Evolutionary conservation across 2,113 vertebrate genomes (phyloP), one percentile per base, ranked within the genome.

Genomic region (Mus pahari): DNA sequence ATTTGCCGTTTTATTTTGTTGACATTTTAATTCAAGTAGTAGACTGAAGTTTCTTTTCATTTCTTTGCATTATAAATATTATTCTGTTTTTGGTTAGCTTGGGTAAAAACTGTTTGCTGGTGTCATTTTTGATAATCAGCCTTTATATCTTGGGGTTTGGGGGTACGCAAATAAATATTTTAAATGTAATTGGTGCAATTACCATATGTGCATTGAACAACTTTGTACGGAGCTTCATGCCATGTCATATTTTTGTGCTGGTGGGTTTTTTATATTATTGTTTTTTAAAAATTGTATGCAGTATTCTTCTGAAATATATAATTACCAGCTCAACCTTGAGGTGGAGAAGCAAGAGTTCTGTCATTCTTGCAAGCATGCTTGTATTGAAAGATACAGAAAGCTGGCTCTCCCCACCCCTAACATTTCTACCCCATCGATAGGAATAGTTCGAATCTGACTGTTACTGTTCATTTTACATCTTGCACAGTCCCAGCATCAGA

Each of bases 131-230:
- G 79, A 98, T 98, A 98, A 97, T 98, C 98, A 97, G 93, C 90
- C 81, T 98, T 98, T 97, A 96, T 97, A 97, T 97, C 97, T 97
- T 97, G 73, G 96, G 97, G 98, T 97, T 98, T 97, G 91, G 93
- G 97, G 97, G 98, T 97, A 98, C 98, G 97, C 98, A 98, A 98
- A 98, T 98, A 98, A 95, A 97, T 96, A 98, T 98, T 98, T 97
- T 98, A 97, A 98, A 97, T 97, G 87, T 98, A 98, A 98, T 98
- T 98, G 96, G 89, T 97, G 93, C 98, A 98, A 98, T 98, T 98
- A 98, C 91, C 89, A 79, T 95, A 95, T 97, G 97, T 93, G 91
- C 96, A 94, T 86, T 97, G 97, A 98, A 96, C 84, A 98, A 97
- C 97, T 98, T 98, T 98, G 97, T 97, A 94, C 96, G 97, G 96